phyloP scores from a whole-genome alignment of 1,140 invertebrate genomes.

The Lepidurus couesii region DNA sequence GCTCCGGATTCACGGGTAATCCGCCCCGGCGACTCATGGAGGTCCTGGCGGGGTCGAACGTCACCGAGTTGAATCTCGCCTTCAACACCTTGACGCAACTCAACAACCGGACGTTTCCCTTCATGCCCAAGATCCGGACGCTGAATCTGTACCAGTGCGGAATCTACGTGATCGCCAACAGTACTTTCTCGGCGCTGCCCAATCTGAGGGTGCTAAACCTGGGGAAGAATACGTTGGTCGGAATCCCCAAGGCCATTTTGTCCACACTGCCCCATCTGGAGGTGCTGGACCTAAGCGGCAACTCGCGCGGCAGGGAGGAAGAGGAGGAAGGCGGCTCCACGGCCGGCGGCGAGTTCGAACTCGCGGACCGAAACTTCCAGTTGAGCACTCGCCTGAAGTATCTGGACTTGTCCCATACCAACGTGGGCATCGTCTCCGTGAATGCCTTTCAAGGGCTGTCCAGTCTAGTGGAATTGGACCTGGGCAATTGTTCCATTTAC shows the following conservation, averaged over 20 bases:
- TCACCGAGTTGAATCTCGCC: constrained; percentile 47
- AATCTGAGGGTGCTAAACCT: constrained; percentile 50
- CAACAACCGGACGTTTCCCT: constrained; percentile 47
- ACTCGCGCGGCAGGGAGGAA: constrained; percentile 19
- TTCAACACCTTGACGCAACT: constrained; percentile 53
- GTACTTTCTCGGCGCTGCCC: constrained; percentile 47
- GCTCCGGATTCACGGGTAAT: constrained; percentile 48
- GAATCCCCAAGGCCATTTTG: constrained; percentile 23
- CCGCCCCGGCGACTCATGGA: constrained; percentile 46
- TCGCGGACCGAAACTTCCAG: constrained; percentile 14
- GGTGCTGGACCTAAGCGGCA: constrained; percentile 30
- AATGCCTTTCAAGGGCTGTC: constrained; percentile 27
- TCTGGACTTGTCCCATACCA: constrained; percentile 29
- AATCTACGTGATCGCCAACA: constrained; percentile 42
- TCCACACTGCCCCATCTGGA: constrained; percentile 28
- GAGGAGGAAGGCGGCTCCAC: not conserved
- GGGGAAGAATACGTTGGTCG: constrained; percentile 47
- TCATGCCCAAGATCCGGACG: constrained; percentile 48
- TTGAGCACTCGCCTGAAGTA: constrained; percentile 29
- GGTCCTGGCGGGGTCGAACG: constrained; percentile 48
- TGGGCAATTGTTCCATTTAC: constrained; percentile 27
- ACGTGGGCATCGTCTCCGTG: not conserved
- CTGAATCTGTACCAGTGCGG: constrained; percentile 48
- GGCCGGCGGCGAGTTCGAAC: constrained; percentile 24
- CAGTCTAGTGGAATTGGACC: constrained; percentile 29